A percentile compares a stretch with the other conserved stretches of the same genome.
Conservation (phyloP, 2,888 invertebrate species). For the Tiliacea aurago region DNA sequence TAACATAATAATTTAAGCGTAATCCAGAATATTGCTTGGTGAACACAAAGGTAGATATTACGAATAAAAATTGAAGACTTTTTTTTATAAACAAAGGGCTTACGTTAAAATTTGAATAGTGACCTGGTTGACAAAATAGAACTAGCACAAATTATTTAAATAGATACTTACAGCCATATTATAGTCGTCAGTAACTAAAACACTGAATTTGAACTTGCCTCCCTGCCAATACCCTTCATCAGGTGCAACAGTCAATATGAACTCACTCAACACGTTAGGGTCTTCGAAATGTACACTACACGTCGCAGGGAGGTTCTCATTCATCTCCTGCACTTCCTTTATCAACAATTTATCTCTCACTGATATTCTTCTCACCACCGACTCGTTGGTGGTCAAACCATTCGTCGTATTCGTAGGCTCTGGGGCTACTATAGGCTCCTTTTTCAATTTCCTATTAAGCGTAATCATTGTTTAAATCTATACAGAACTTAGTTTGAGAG, state of each 20-base stretch:
- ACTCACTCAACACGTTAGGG: conserved; percentile 95
- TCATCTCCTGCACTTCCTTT: conserved; percentile 96
- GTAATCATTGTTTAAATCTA: conserved; percentile 91
- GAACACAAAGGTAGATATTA: neutral
- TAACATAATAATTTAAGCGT: neutral
- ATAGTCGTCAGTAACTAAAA: conserved; percentile 97
- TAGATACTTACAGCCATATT: conserved; percentile 96
- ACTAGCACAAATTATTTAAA: neutral
- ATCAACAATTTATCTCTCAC: conserved; percentile 94
- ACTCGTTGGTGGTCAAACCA: conserved; percentile 80
- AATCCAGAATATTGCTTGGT: neutral
- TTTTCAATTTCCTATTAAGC: conserved; percentile 93
- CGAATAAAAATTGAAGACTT: neutral
- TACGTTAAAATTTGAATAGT: neutral
- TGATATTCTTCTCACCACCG: conserved; percentile 91
- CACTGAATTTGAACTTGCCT: conserved; percentile 96
- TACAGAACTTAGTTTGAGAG: conserved; percentile 50
- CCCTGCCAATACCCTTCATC: conserved; percentile 97
- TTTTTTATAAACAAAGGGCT: neutral
- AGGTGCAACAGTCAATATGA: conserved; percentile 94
- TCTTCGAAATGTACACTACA: conserved; percentile 95
- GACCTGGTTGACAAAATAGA: neutral
- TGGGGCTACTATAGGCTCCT: conserved; percentile 85
- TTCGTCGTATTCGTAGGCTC: conserved; percentile 78
- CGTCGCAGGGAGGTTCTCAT: conserved; percentile 94